A percentile compares a stretch with the other conserved stretches of the same genome.
phyloP scores from a whole-genome alignment of 2,888 invertebrate genomes.

The Ecliptopera silaceata region DNA sequence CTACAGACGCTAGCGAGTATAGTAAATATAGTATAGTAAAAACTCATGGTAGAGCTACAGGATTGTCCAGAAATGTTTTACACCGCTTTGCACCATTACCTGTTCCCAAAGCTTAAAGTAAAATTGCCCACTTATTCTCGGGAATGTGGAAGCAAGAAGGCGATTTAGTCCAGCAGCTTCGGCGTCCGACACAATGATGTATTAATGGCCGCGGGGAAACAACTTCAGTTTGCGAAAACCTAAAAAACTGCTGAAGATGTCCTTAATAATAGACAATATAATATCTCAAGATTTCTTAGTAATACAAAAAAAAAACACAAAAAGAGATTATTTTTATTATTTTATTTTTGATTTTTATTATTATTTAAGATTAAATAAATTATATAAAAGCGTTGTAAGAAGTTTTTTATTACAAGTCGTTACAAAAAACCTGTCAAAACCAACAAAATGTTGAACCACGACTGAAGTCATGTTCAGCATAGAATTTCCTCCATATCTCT shows the following conservation, averaged over 20 bases:
- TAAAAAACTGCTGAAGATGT: slow-evolving; percentile 6
- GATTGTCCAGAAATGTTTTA: background rate
- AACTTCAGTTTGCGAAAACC: slow-evolving; percentile 11
- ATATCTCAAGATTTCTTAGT: background rate
- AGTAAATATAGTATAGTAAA: no score
- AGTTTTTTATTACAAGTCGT: no score
- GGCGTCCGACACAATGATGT: slow-evolving; percentile 62
- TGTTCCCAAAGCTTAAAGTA: slow-evolving; percentile 1
- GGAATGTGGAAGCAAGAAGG: slow-evolving; percentile 18
- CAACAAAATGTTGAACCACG: no score
- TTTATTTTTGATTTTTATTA: no score
- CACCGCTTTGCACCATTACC: background rate
- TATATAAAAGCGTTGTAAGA: no score
- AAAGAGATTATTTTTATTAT: no score
- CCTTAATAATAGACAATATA: background rate
- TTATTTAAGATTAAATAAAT: no score
- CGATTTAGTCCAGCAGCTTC: slow-evolving; percentile 21
- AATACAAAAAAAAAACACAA: background rate
- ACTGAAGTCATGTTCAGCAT: no score
- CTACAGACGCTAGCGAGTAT: no score
- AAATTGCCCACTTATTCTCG: slow-evolving; percentile 15
- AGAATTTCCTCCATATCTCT: no score
- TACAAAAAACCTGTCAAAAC: no score
- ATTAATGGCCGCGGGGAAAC: slow-evolving; percentile 50
- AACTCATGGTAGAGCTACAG: slow-evolving; percentile 9